phyloP scores from a whole-genome alignment of 2,797 vertebrate species.

The Miichthys miiuy region DNA sequence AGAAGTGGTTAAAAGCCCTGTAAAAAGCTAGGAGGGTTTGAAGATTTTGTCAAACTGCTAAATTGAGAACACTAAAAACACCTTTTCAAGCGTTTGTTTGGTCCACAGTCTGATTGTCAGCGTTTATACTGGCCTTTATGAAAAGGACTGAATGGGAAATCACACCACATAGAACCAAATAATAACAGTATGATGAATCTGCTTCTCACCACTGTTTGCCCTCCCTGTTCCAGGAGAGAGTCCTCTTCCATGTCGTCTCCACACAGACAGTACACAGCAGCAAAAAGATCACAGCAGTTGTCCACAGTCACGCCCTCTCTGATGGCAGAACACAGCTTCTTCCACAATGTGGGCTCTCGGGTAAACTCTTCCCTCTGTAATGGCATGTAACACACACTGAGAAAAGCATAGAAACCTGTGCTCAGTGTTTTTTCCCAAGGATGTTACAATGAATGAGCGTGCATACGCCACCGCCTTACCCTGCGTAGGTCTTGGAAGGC shows the following conservation, averaged over 20 bases:
- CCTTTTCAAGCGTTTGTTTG: background rate
- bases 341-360: constrained; percentile 90
- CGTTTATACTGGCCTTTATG: background rate
- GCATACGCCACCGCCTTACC: constrained; percentile 76
- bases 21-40: background rate
- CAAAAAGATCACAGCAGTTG: constrained; percentile 91
- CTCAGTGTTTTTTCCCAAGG: background rate
- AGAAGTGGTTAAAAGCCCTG: background rate
- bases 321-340: constrained; percentile 90
- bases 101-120: background rate
- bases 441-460: background rate
- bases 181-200: background rate
- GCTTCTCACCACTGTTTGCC: constrained; percentile 71
- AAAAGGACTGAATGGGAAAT: background rate
- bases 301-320: constrained; percentile 90
- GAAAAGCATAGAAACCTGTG: background rate
- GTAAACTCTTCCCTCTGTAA: constrained; percentile 85
- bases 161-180: background rate
- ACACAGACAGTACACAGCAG: constrained; percentile 86
- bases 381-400: background rate
- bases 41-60: background rate
- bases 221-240: constrained; percentile 24
- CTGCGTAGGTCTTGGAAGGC: constrained; percentile 89
- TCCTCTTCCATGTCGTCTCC: constrained; percentile 63
- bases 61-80: background rate